A percentile compares a stretch with the other conserved stretches of the same genome.
phyloP scores from a whole-genome alignment of 1,140 invertebrate species.

The Asbolus verrucosus region DNA sequence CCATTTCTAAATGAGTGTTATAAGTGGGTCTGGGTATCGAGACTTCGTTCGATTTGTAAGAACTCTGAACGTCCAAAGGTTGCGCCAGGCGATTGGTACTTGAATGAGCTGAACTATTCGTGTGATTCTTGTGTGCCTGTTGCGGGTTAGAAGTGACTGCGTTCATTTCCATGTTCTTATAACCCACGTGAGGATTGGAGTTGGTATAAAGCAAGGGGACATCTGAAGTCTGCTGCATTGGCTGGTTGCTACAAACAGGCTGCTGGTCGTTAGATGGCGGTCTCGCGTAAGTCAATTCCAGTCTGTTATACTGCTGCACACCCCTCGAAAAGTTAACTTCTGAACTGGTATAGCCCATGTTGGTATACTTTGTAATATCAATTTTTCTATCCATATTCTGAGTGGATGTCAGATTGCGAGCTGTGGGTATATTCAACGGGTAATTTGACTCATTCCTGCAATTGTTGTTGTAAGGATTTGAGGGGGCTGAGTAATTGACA shows the following conservation, averaged over 20 bases:
- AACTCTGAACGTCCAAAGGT: slow-evolving; percentile 41
- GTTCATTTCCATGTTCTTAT: slow-evolving; percentile 49
- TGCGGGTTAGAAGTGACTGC: slow-evolving; percentile 31
- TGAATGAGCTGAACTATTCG: slow-evolving; percentile 11
- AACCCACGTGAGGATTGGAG: slow-evolving; percentile 45
- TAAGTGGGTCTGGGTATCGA: slow-evolving; percentile 55
- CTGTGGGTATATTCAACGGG: slow-evolving; percentile 48
- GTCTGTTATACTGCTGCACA: slow-evolving; percentile 54
- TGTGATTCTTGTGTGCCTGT: slow-evolving; percentile 34
- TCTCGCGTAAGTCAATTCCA: slow-evolving; percentile 51
- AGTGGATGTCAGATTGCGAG: slow-evolving; percentile 11
- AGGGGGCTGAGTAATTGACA: slow-evolving; percentile 34
- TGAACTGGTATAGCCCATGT: slow-evolving; percentile 61
- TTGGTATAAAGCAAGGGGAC: slow-evolving; percentile 46
- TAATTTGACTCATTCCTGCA: slow-evolving; percentile 42
- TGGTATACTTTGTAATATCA: slow-evolving; percentile 61
- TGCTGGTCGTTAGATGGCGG: slow-evolving; percentile 50
- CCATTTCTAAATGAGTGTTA: slow-evolving; percentile 56
- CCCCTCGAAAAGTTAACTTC: slow-evolving; percentile 55
- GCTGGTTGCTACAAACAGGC: slow-evolving; percentile 45
- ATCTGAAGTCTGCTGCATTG: slow-evolving; percentile 40
- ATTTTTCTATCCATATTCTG: slow-evolving; percentile 53
- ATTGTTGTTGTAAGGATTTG: slow-evolving; percentile 24
- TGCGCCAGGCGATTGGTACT: slow-evolving; percentile 43
- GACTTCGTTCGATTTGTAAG: slow-evolving; percentile 54